Base-by-base conservation (phyloP, 2,888 invertebrate genomes). In the Hirtodrosophila confusa region DNA sequence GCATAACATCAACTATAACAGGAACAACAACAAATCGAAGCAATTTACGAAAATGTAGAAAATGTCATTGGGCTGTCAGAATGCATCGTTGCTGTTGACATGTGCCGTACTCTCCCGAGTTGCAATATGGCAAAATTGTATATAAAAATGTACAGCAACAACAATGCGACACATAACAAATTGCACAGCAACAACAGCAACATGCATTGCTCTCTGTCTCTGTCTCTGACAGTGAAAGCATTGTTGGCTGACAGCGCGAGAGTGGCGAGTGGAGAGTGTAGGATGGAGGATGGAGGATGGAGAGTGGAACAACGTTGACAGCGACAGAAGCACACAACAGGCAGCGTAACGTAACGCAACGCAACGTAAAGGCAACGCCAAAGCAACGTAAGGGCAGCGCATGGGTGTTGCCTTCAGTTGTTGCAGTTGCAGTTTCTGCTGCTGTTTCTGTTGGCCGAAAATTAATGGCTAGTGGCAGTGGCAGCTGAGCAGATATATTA, bases 61-160 rank as follows among this genome's bases (percentile, higher is more conserved):
- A 89, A 89, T 85, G 86, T 89, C 88, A 89, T 86, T 89, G 89
- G 88, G 89, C 89, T 89, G 90, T 89, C 90, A 89, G 78, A 87
- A 77, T 79, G 87, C 88, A 88, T 86, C 83, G 82, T 84, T 84
- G 84, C 55, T 72, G 84, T 77, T 84, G 86, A 86, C 84, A 86
- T 78, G 78, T 82, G 85, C 68, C 71, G 53, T 44, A 68, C 60
- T 43, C 61, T 47, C 44, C 50, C 55, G 55, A 58, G 44, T 66
- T 66, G 65, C 69, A 70, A 65, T 69, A 68, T 78, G 70, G 68
- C 78, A 80, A 69, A 74, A 75, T 71, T 83, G 61, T 75, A 75
- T 76, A 80, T 80, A 80, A 80, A 86, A 83, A 75, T 80, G 55
- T 47, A 65, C 67, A 67, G 57, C 69, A 63, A 51, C 54, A 70